These are phyloP conservation scores for Lumbricus terrestris DNA, from an alignment of 2,888 invertebrate species.

Conservation along the genomic window DNA sequence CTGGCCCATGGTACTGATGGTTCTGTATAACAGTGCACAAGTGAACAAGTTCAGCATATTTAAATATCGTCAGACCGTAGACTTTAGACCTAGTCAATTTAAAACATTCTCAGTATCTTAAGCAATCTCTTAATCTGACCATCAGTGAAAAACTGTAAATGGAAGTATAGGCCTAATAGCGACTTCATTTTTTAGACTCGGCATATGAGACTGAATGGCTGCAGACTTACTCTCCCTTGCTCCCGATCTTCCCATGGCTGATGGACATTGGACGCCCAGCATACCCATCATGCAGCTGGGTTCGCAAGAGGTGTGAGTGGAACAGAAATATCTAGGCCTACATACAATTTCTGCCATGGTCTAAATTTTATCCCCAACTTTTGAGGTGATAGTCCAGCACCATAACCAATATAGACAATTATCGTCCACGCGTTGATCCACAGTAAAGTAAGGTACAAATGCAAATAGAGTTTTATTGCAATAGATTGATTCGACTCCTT, in stretches of 20 bases:
- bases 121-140: background rate
- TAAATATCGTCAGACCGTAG: background rate
- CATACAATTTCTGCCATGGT: background rate
- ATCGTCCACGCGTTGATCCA: background rate
- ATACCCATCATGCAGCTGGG: background rate
- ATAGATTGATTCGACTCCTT: no score
- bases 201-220: background rate
- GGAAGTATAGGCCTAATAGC: no score
- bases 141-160: background rate
- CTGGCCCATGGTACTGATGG: slow-evolving; percentile 21
- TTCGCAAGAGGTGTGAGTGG: background rate
- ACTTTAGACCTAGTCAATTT: background rate
- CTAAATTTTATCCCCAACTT: background rate
- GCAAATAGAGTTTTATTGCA: background rate
- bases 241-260: no score
- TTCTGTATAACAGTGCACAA: background rate
- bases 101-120: background rate
- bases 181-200: background rate
- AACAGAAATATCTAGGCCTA: no score
- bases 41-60: background rate
- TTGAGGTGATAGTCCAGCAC: background rate
- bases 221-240: background rate
- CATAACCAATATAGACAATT: background rate
- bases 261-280: background rate
- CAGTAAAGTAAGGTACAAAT: no score